Base-by-base conservation (phyloP, 2,888 invertebrate species). In the Neria commutata region DNA sequence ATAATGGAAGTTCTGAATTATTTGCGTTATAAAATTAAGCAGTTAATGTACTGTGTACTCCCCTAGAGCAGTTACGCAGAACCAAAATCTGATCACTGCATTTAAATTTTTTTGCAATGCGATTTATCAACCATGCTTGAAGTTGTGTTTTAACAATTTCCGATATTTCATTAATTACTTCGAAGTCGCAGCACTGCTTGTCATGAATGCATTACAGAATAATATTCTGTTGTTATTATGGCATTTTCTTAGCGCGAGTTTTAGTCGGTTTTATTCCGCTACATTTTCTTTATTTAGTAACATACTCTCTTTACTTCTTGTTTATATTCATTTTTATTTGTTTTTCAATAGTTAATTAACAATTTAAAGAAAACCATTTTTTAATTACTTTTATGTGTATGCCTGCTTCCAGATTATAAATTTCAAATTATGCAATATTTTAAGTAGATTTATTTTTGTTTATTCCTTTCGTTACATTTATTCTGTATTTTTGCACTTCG, bases 361-460 rank as follows among this genome's bases (percentile, higher is more conserved):
- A 66, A 58, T 55, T 54, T 55, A 53, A 66, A 61, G 64, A 63
- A 67, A 64, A 62, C 60, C 61, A 63, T 60, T 61, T 53, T 53
- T 59, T 58, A 49, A 19, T 54, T 53, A 42, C 26, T 25, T 17
- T 54, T 62, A 40, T 33, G 37, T 55, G 53, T 56, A 52, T 45
- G 26, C 26, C 50, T 51, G 54, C 21, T 53, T 52, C 52, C 50
- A 58, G 45, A 56, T 60, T 25, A 48, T 55, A 46, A 46, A 51
- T 56, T 24, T 58, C 54, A 58, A 58, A 58, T 60, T 58, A 61
- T 60, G 58, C 26, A 55, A 55, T 65, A 49, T 56, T 61, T 60
- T 52, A 46, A 55, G 52, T n/a, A 55, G 53, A 56, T 54, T 56
- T 42, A 49, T 56, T 64, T 4, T 5, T 19, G 17, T 42, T 42